phyloP scores from a whole-genome alignment of 2,113 vertebrate genomes.

The Seriola aureovittata region DNA sequence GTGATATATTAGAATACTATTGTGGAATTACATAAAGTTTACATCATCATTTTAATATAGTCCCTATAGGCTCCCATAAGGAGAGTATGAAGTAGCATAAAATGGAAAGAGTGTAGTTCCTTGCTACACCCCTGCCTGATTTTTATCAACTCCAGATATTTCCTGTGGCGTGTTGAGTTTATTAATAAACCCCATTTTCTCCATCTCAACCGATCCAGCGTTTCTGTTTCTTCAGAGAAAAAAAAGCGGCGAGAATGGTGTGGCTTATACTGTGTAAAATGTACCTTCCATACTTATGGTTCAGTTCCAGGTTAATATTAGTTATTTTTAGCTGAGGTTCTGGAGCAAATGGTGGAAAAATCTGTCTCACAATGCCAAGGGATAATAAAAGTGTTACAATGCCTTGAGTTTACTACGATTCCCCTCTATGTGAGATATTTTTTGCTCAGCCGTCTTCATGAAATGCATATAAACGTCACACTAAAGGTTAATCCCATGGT shows the following conservation, averaged over 20 bases:
- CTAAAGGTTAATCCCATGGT: not conserved
- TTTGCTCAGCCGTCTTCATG: not conserved
- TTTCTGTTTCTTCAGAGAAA: not conserved
- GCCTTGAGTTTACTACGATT: not conserved
- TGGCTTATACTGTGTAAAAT: not conserved
- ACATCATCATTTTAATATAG: too few species aligned
- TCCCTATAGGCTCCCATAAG: too few species aligned
- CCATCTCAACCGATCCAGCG: not conserved
- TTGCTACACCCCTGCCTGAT: not conserved
- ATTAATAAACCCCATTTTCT: slow-evolving; percentile 12
- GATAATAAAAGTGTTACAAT: not conserved
- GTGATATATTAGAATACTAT: too few species aligned
- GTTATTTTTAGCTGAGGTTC: not conserved
- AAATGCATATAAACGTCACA: too few species aligned
- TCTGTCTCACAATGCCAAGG: not conserved
- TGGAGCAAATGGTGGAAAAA: not conserved
- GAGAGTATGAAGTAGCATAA: too few species aligned
- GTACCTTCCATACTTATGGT: not conserved
- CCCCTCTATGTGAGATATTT: not conserved
- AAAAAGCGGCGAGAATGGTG: too few species aligned
- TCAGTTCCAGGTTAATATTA: not conserved
- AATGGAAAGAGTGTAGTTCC: too few species aligned
- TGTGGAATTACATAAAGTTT: too few species aligned
- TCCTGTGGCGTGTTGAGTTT: not conserved
- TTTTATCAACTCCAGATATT: not conserved